phyloP scores from a whole-genome alignment of 2,888 invertebrate genomes.

The Fragum whitleyi region DNA sequence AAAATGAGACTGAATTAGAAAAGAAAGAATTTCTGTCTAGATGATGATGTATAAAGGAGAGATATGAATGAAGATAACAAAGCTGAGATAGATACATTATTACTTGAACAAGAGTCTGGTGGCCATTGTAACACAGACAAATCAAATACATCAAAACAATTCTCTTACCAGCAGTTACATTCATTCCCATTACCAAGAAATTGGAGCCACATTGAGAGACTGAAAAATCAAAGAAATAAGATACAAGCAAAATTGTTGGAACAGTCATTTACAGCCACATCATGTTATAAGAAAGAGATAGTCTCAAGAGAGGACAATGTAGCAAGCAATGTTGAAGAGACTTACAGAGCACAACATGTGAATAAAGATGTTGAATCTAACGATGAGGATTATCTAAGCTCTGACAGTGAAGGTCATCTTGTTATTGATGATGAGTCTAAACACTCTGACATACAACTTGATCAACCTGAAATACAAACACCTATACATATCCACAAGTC shows the following conservation, averaged over 20 bases:
- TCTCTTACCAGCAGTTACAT: background rate
- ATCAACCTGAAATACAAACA: background rate
- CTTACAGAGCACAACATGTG: no score
- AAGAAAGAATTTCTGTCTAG: no score
- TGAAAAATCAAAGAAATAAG: constrained; percentile 39
- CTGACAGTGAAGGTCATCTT: constrained; percentile 12
- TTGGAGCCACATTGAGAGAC: constrained; percentile 54
- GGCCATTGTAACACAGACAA: no score
- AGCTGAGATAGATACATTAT: no score
- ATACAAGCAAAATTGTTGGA: constrained; percentile 35
- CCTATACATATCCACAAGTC: background rate
- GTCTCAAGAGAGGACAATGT: no score
- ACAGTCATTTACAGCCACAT: background rate
- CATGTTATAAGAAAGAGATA: no score
- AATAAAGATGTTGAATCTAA: no score
- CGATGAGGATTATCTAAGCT: constrained; percentile 1
- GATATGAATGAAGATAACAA: no score
- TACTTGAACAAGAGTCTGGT: no score
- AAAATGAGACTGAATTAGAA: no score
- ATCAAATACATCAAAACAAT: background rate
- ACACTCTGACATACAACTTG: background rate
- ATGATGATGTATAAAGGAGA: no score
- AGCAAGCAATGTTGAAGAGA: no score
- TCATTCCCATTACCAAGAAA: constrained; percentile 47
- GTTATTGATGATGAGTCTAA: constrained; percentile 20